A percentile compares a stretch with the other conserved stretches of the same genome.
Conservation (phyloP, 2,113 vertebrate genomes). For the Falcunculus frontatus region DNA sequence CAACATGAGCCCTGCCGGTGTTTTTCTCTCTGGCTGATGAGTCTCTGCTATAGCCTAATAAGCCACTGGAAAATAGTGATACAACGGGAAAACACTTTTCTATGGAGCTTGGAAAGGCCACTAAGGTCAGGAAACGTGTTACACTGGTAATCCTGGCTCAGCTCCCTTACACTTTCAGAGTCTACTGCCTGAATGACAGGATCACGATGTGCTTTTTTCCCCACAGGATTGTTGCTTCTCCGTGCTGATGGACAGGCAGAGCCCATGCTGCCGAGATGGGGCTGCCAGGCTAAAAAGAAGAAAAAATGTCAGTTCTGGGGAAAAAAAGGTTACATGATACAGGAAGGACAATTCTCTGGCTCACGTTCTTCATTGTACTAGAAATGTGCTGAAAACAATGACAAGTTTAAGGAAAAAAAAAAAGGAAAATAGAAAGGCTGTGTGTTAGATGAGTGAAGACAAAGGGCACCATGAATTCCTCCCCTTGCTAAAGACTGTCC, state of each 20-base stretch:
- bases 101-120: not conserved
- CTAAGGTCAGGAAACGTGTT: not conserved
- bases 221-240: not conserved
- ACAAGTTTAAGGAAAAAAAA: not conserved
- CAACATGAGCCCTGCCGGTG: rapidly evolving
- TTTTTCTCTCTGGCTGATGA: not conserved
- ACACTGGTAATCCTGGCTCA: not conserved
- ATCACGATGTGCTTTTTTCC: rapidly evolving
- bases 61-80: not conserved
- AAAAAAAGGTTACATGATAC: not conserved
- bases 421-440: not conserved
- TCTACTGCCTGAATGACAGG: not conserved
- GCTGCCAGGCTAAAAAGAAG: not conserved
- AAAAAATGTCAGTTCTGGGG: not conserved
- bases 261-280: not conserved
- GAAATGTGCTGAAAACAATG: not conserved
- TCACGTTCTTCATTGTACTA: not conserved
- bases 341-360: not conserved
- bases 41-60: not conserved
- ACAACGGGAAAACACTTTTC: not conserved
- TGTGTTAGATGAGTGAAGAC: not conserved
- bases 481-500: not conserved
- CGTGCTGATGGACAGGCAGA: rapidly evolving
- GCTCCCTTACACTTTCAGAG: not conserved
- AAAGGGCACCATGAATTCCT: not conserved